Evolutionary conservation across 2,113 vertebrate species (phyloP).

Genomic region (Rhizomys pruinosus): DNA sequence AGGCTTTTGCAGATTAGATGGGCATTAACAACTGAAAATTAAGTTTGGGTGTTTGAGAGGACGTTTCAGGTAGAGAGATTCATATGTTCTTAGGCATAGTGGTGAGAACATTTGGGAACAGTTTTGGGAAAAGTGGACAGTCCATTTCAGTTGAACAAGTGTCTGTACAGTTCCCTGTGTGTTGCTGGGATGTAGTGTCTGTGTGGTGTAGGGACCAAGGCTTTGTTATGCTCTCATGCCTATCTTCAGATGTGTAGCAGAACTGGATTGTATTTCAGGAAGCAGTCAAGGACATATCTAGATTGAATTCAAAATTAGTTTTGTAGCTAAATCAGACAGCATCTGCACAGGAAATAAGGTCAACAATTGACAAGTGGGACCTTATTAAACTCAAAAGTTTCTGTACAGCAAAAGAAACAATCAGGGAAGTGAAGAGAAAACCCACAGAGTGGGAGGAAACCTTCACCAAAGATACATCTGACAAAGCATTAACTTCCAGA

Average conservation of each 20-base stretch:
- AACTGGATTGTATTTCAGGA: background rate
- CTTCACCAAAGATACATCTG: no score
- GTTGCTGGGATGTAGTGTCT: no score
- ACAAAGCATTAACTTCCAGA: no score
- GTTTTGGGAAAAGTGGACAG: background rate
- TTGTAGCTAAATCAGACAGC: no score
- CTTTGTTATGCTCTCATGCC: background rate
- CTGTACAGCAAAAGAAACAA: no score
- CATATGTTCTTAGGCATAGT: background rate
- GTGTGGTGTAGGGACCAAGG: background rate
- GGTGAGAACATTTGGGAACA: background rate
- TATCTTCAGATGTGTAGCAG: background rate
- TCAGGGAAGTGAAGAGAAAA: no score
- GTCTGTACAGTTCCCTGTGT: background rate
- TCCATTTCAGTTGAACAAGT: background rate
- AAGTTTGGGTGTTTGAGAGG: background rate
- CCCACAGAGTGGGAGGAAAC: no score
- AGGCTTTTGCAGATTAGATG: background rate
- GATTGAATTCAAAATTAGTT: background rate
- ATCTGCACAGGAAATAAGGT: no score
- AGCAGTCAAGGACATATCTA: background rate
- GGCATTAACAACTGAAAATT: background rate
- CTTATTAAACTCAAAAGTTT: no score
- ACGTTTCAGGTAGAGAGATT: background rate
- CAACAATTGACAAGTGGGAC: no score